These are phyloP conservation scores for Leucoraja erinaceus DNA, from an alignment of 2,113 vertebrate species.

Conservation along the genomic window DNA sequence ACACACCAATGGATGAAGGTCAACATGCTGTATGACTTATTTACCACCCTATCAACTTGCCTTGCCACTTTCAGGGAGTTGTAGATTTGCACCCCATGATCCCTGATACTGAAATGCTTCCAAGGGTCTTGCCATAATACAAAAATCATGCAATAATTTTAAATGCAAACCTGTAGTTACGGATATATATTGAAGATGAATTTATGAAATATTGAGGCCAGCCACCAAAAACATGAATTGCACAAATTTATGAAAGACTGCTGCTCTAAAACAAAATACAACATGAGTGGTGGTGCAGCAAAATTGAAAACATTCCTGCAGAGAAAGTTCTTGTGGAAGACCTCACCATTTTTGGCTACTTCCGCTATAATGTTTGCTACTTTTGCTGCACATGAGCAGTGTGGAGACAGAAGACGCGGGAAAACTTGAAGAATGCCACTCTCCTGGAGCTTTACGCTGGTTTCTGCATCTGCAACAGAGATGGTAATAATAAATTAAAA, in stretches of 20 bases:
- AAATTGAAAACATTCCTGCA: constrained; percentile 67
- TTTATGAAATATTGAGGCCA: background rate
- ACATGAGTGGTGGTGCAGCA: constrained; percentile 65
- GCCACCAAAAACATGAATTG: background rate
- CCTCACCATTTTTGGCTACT: constrained; percentile 96
- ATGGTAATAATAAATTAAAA: background rate
- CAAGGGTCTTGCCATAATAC: no score
- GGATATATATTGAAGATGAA: background rate
- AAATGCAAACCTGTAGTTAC: background rate
- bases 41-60: no score
- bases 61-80: no score
- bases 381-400: constrained; percentile 83
- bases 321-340: constrained; percentile 65
- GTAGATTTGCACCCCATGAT: no score
- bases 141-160: background rate
- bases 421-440: constrained; percentile 79
- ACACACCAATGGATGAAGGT: no score
- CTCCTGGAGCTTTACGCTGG: constrained; percentile 89
- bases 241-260: background rate
- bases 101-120: no score
- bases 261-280: constrained; percentile 61
- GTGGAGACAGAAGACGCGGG: constrained; percentile 69
- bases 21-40: no score
- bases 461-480: constrained; percentile 74
- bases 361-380: constrained; percentile 96